Base-by-base conservation (phyloP, 2,888 invertebrate genomes). In the Zeuzera pyrina region DNA sequence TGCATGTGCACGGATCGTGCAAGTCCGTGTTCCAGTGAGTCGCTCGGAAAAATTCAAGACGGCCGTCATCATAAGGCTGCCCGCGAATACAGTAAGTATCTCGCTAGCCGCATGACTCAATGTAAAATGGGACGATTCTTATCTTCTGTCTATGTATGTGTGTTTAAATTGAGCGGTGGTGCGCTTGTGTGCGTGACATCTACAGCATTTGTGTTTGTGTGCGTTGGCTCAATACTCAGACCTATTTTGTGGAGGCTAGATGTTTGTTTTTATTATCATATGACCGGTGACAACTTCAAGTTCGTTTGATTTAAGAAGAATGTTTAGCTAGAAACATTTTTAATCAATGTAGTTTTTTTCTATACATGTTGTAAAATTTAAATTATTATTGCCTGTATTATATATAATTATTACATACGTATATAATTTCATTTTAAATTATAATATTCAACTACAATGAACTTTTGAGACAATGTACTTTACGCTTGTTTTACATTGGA, bases 211-310 rank as follows among this genome's bases (percentile, higher is more conserved):
- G 36, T 43, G 42, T 59, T 67, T 59, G 77, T 70, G 73, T 54
- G 56, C 47, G 59, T 78, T 78, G 74, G 81, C 81, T 79, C 79
- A 68, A 78, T 81, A 78, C 68, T 79, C 64, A 57, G 66, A 76
- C 78, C 78, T 81, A 81, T 81, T 81, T 79, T 76, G 76, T 71
- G 69, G 69, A 63, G 64, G 61, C 73, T 73, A 70, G 64, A 70
- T 83, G 81, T 81, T 81, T 83, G 81, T 81, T 81, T 81, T 81
- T 81, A 81, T 81, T 79, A 79, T 78, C 78, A 77, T 74, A 73
- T 73, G 79, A 73, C 70, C 64, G 65, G 60, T 57, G 62, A 65
- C 61, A 66, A 58, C 50, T 70, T 57, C 62, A 58, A 55, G 54
- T 60, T 57, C 44, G 45, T 55, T 58, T 46, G 43, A 47, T 49